Evolutionary conservation across 2,113 vertebrate species (phyloP).

Genomic region (Nycticorax nycticorax): DNA sequence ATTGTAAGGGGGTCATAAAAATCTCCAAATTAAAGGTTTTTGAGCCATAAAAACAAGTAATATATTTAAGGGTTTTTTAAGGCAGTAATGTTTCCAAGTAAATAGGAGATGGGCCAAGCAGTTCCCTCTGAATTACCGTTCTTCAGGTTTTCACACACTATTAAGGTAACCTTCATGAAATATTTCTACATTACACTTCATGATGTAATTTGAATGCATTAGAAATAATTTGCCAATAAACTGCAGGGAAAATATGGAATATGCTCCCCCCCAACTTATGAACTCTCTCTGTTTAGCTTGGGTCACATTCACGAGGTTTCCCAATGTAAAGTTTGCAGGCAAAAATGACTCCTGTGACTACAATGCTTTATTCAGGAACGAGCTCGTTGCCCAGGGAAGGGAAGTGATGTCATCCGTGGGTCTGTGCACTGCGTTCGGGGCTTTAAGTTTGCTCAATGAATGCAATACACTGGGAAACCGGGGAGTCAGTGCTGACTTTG

Average conservation of each 20-base stretch:
- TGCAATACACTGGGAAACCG: background rate
- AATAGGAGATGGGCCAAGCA: constrained; percentile 57
- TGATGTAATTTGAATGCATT: constrained; percentile 50
- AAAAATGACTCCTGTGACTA: background rate
- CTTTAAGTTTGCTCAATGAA: background rate
- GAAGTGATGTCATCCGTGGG: background rate
- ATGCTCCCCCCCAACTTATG: background rate
- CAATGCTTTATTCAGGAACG: background rate
- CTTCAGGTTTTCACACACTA: constrained; percentile 47
- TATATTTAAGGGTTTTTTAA: constrained; percentile 37
- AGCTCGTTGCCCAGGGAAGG: background rate
- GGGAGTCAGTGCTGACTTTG: background rate
- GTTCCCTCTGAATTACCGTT: constrained; percentile 33
- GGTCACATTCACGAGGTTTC: background rate
- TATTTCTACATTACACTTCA: constrained; percentile 42
- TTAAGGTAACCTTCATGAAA: constrained; percentile 57
- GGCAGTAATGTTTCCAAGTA: constrained; percentile 52
- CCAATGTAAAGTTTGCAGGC: background rate
- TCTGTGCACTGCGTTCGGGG: background rate
- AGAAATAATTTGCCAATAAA: constrained; percentile 61
- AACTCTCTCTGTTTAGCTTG: constrained; percentile 1
- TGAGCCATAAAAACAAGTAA: constrained; percentile 58
- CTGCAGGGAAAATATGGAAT: constrained; percentile 10
- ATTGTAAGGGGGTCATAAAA: constrained; percentile 63
- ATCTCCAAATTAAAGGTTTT: constrained; percentile 57